phyloP scores from a whole-genome alignment of 2,113 vertebrate genomes.

The Notiomystis cincta region DNA sequence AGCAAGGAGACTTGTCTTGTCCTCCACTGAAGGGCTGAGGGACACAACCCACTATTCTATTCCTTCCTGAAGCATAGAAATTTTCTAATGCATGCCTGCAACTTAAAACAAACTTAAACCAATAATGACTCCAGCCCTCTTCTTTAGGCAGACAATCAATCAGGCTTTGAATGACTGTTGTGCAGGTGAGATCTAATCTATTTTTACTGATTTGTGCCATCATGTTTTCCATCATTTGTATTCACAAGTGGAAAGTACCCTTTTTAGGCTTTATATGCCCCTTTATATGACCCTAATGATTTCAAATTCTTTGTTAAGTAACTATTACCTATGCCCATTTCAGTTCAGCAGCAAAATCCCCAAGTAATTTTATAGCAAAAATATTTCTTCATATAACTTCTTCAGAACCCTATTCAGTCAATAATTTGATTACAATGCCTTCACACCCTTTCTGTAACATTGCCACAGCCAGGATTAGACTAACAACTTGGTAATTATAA shows the following conservation, averaged over 20 bases:
- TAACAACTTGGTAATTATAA: neutral
- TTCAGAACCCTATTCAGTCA: neutral
- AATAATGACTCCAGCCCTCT: neutral
- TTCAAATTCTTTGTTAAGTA: neutral
- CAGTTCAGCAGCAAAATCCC: neutral
- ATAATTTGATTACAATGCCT: neutral
- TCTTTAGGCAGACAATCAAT: neutral
- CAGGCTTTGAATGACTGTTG: neutral
- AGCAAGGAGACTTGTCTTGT: neutral
- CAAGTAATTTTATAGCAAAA: neutral
- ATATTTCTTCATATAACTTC: neutral
- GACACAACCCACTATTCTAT: neutral
- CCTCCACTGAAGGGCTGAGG: neutral
- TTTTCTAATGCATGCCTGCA: neutral
- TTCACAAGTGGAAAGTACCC: neutral
- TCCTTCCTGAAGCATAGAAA: neutral
- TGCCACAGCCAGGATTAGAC: neutral
- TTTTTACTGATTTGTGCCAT: neutral
- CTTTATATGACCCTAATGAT: neutral
- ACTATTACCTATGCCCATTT: neutral
- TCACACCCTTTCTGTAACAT: neutral
- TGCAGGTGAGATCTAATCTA: neutral
- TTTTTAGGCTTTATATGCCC: neutral
- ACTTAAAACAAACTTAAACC: neutral
- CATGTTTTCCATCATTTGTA: neutral